These are phyloP conservation scores for Phrixothrix hirtus DNA, from an alignment of 2,888 invertebrate genomes.

Conservation along the genomic window DNA sequence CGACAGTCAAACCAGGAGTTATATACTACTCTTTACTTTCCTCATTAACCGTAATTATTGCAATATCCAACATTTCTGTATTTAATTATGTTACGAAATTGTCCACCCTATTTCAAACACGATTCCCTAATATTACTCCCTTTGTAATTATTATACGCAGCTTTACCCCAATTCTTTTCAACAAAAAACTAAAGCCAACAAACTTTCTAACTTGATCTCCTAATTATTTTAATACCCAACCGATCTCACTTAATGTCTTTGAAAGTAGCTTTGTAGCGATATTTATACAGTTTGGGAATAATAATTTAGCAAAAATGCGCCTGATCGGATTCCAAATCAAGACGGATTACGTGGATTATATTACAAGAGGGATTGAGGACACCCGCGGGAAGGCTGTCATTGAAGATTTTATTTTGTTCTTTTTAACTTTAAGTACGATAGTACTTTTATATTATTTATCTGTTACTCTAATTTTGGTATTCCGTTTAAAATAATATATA, in stretches of 20 bases:
- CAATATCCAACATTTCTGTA: slow-evolving; percentile 15
- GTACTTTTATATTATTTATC: slow-evolving; percentile 26
- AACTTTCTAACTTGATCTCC: slow-evolving; percentile 13
- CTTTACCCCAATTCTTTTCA: slow-evolving; percentile 6
- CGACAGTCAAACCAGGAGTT: slow-evolving; percentile 47
- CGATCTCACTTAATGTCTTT: slow-evolving; percentile 7
- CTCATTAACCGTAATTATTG: slow-evolving; percentile 49
- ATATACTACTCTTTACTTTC: slow-evolving; percentile 40
- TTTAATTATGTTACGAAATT: slow-evolving; percentile 12
- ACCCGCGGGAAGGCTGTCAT: slow-evolving; percentile 33
- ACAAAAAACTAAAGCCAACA: slow-evolving; percentile 9
- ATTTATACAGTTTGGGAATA: slow-evolving; percentile 24
- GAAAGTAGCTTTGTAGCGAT: neutral
- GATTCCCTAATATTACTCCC: slow-evolving; percentile 12
- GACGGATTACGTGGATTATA: slow-evolving; percentile 35
- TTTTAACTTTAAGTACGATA: slow-evolving; percentile 26
- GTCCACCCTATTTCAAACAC: slow-evolving; percentile 15
- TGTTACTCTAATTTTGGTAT: too few relatives aligned
- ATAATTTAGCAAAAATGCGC: slow-evolving; percentile 29
- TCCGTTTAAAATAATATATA: too few relatives aligned
- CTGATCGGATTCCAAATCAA: slow-evolving; percentile 35
- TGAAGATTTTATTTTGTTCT: slow-evolving; percentile 23
- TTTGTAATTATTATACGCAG: slow-evolving; percentile 5
- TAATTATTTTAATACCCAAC: slow-evolving; percentile 25
- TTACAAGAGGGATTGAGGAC: slow-evolving; percentile 23